These are phyloP conservation scores for Toxostoma redivivum DNA, from an alignment of 2,113 vertebrate genomes.

Conservation along the genomic window DNA sequence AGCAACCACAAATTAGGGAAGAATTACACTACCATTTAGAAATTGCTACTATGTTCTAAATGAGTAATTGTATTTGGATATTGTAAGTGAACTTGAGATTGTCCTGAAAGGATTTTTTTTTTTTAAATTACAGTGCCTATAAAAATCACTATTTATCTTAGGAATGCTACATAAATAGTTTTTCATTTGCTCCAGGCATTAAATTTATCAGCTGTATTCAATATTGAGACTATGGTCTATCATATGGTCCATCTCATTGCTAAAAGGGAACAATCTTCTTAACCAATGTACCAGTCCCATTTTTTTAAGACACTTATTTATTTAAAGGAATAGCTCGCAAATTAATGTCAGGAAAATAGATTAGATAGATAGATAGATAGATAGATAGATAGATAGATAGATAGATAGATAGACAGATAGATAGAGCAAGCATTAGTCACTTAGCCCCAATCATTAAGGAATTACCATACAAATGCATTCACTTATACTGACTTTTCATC, in stretches of 20 bases:
- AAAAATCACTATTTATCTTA: not conserved
- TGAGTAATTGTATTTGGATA: conserved; percentile 51
- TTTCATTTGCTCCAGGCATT: not conserved
- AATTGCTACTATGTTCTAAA: conserved; percentile 39
- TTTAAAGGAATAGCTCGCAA: not conserved
- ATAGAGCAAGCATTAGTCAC: not conserved
- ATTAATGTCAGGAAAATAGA: not conserved
- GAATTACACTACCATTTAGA: conserved; percentile 55
- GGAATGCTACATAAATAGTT: not conserved
- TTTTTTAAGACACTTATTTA: not conserved
- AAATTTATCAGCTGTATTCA: not conserved
- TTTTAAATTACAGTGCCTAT: not conserved
- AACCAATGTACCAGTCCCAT: not conserved
- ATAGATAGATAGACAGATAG: not conserved
- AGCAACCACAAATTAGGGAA: conserved; percentile 58
- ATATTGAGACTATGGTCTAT: not conserved
- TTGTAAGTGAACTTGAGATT: conserved; percentile 23
- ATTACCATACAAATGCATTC: not conserved
- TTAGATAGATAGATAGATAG: not conserved
- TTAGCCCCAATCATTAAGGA: not conserved
- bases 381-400: not conserved
- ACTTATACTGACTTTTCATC: not conserved
- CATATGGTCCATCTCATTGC: not conserved
- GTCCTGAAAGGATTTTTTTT: not conserved
- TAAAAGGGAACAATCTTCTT: not conserved